A percentile compares a stretch with the other conserved stretches of the same genome.
phyloP scores from a whole-genome alignment of 1,140 invertebrate species.

The Argopecten irradians region DNA sequence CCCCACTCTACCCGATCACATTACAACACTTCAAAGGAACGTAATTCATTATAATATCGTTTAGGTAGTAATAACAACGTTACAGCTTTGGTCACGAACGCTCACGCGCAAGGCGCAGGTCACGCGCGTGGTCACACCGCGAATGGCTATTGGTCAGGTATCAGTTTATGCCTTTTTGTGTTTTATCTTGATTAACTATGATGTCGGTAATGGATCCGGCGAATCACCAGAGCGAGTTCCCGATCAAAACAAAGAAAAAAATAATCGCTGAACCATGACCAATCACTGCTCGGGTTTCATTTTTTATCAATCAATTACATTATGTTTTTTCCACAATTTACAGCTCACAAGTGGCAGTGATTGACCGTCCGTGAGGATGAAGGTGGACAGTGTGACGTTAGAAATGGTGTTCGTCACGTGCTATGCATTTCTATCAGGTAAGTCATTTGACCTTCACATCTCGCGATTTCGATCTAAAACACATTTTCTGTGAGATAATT shows the following conservation, averaged over 20 bases:
- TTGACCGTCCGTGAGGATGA: neutral
- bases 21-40: neutral
- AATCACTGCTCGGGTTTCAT: no score
- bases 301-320: no score
- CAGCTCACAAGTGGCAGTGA: neutral
- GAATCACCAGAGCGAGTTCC: neutral
- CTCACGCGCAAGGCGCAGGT: neutral
- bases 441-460: neutral
- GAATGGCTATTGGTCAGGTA: neutral
- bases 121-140: neutral
- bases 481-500: neutral
- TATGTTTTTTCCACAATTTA: neutral
- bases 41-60: no score
- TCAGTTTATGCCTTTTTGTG: neutral
- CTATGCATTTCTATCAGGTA: neutral
- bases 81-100: neutral
- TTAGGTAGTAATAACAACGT: no score
- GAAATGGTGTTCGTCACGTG: neutral
- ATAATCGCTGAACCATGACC: neutral
- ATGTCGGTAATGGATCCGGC: neutral
- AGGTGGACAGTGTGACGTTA: neutral
- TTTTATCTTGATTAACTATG: constrained; percentile 7
- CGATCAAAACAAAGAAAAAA: neutral
- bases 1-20: neutral
- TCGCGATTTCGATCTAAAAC: neutral